A percentile compares a stretch with the other conserved stretches of the same genome.
phyloP scores from a whole-genome alignment of 2,113 vertebrate species.

The Ophthalmolycus amberensis region DNA sequence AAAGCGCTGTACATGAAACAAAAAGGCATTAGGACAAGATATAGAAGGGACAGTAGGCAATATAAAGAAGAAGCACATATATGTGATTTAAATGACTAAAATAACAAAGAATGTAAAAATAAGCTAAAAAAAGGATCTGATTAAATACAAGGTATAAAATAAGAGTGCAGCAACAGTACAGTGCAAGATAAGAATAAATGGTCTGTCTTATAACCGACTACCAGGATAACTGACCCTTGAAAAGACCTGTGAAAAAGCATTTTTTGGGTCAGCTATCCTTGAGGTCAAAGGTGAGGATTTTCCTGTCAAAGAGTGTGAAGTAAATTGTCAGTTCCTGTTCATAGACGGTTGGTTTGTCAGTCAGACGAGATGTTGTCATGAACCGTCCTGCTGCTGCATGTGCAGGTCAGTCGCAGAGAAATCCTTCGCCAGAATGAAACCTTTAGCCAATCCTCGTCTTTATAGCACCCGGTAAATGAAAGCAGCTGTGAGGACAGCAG shows the following conservation, averaged over 20 bases:
- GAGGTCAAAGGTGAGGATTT: constrained; percentile 49
- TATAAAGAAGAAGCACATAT: neutral
- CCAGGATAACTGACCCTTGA: neutral
- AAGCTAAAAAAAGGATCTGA: neutral
- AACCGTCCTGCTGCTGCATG: constrained; percentile 1
- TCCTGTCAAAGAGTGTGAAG: constrained; percentile 41
- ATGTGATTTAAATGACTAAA: neutral
- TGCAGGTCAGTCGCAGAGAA: constrained; percentile 32
- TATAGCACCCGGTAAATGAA: constrained; percentile 72
- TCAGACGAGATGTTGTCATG: constrained; percentile 26
- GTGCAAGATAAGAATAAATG: neutral
- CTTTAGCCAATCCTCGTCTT: constrained; percentile 30
- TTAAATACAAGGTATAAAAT: neutral
- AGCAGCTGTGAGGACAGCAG: constrained; percentile 68
- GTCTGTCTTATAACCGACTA: neutral
- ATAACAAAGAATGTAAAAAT: neutral
- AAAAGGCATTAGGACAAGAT: neutral
- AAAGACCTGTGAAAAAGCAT: constrained; percentile 11
- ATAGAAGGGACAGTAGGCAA: neutral
- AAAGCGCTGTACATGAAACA: neutral
- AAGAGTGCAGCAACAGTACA: neutral
- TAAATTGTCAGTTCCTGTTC: constrained; percentile 54
- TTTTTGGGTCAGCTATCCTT: constrained; percentile 5
- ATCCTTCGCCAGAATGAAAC: constrained; percentile 37
- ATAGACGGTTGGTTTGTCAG: constrained; percentile 16